phyloP scores from a whole-genome alignment of 2,797 vertebrate species.

The Botia kubotai region DNA sequence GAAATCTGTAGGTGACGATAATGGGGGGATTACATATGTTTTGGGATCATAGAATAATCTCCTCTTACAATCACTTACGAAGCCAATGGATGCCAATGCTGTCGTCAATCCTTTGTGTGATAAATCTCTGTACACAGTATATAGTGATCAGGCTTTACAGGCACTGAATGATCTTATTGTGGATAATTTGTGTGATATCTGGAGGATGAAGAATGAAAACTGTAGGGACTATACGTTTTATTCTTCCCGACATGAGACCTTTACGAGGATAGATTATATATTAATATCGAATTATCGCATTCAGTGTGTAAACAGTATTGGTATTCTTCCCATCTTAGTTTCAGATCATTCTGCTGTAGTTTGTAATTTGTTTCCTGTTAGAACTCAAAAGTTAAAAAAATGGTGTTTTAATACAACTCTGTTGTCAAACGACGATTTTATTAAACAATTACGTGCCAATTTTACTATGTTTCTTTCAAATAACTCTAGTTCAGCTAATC shows the following conservation, averaged over 20 bases:
- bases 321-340: background rate
- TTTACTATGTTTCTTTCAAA: no score
- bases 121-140: background rate
- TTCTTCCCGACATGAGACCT: background rate
- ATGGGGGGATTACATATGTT: no score
- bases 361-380: background rate
- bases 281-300: background rate
- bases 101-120: background rate
- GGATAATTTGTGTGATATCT: background rate
- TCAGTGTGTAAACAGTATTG: background rate
- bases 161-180: background rate
- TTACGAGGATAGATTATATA: no score
- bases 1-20: no score
- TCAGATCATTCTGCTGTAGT: background rate
- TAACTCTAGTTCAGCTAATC: background rate
- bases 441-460: no score
- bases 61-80: no score
- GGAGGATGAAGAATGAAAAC: constrained; percentile 1
- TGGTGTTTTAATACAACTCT: background rate
- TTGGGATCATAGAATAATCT: no score
- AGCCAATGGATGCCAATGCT: background rate
- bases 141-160: background rate
- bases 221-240: background rate
- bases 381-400: background rate
- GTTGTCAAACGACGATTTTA: background rate